Base-by-base conservation (phyloP, 1,140 invertebrate species). In the Cheumatopsyche charites region DNA sequence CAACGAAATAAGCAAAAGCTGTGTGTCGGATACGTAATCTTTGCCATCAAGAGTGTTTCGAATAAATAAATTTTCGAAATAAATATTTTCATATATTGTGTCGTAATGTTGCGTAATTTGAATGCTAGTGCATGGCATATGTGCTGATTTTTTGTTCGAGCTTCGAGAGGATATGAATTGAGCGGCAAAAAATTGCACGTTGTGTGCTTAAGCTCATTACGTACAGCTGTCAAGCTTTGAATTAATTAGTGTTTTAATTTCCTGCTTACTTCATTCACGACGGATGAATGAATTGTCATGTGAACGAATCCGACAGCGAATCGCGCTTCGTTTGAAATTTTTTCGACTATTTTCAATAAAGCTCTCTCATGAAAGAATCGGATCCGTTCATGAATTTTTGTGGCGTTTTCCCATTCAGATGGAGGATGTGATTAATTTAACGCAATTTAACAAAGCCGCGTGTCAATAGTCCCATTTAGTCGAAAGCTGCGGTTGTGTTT, bases 391-490 rank as follows among this genome's bases (percentile, higher is more conserved):
- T 47, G 15, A n/a, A 47, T 47, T n/a, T 47, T 47, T 47, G 55
- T 19, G 43, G 15, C 15, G 36, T 62, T 62, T 62, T 62, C 61
- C 25, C 61, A 26, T 62, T 47, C 23, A 15, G 29, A 36, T 17
- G 67, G 23, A 75, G 74, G 74, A 75, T 75, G 71, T 75, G 74
- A 75, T 75, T 75, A 75, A 75, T 75, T 75, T 75, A 70, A 75
- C 74, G 62, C 71, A 75, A 75, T 72, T 75, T 52, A 72, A 72
- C 74, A 72, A 75, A 75, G 71, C 74, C 69, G 52, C 62, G 67
- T 70, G 42, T 58, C 36, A 67, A 70, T 63, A 66, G 72, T 26
- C 26, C 65, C 65, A 67, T 71, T 62, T 52, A 42, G 36, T 65
- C 36, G 58, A 62, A 65, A 71, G 62, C 61, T 71, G 62, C 61